Base-by-base conservation (phyloP, 2,113 vertebrate genomes). In the Pseudorhombus dupliciocellatus region DNA sequence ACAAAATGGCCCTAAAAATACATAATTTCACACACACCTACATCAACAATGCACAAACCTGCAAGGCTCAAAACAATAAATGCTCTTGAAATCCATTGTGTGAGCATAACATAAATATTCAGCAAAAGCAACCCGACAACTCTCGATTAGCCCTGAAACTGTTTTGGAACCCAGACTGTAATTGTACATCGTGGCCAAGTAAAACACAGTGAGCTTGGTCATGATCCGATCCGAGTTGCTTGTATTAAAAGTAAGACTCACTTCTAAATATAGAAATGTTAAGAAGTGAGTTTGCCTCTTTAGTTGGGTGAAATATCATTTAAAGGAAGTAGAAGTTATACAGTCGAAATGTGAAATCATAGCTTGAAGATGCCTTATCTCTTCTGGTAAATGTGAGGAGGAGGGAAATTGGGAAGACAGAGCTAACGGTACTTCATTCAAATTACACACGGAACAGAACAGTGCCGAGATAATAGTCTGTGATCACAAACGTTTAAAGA, bases 381-480 rank as follows among this genome's bases (percentile, higher is more conserved):
- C 15, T 61, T 73, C 30, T 60, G 25, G 26, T 21, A 16, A 55
- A 40, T 20, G 10, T 22, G 67, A 20, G 18, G 22, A 54, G 57
- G 9, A 52, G 51, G 18, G 8, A 60, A 70, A 58, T 22, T 48
- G 7, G 30, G 68, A 67, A 59, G n/a, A 31, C 61, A n/a, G 34
- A 80, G 74, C 77, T 80, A 72, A 70, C 5, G 11, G 67, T 59
- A 55, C 70, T 59, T 31, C 40, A 75, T 72, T 67, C 67, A 44
- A 40, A 50, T 54, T 71, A 24, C 67, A 56, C 57, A 42, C 67
- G 63, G 21, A 72, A 62, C 46, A 70, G 46, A 71, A 59, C 6
- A 8, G 52, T 5, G 16, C 53, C 52, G 30, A 73, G 51, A 74
- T 55, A 84, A 83, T 51, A 68, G 48, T 21, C 60, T 70, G 31